Evolutionary conservation across 2,888 invertebrate genomes (phyloP).

Genomic region (Catocala fraxini): DNA sequence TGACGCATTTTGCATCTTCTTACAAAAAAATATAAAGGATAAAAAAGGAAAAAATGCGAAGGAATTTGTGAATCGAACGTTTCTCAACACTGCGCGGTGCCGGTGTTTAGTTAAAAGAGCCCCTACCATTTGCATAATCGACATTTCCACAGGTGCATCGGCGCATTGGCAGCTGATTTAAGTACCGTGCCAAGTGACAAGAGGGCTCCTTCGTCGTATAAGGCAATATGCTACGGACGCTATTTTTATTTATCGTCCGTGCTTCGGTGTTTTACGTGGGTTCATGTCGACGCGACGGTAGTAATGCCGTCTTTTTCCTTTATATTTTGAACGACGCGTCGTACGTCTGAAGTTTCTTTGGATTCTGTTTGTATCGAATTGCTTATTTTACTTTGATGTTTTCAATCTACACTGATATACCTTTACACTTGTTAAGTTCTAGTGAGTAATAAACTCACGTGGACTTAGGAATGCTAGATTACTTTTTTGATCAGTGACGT

Average conservation of each 20-base stretch:
- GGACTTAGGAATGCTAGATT: too few relatives aligned
- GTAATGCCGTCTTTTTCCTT: slow-evolving; percentile 39
- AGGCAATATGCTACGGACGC: slow-evolving; percentile 73
- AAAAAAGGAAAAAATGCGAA: slow-evolving; percentile 43
- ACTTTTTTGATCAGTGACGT: too few relatives aligned
- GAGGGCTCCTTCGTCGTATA: slow-evolving; percentile 74
- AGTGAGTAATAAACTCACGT: too few relatives aligned
- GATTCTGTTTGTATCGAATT: slow-evolving; percentile 7
- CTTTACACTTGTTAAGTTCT: too few relatives aligned
- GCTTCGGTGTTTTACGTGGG: slow-evolving; percentile 51
- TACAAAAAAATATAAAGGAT: slow-evolving; percentile 3
- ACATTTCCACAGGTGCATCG: slow-evolving; percentile 84
- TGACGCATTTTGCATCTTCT: slow-evolving; percentile 27
- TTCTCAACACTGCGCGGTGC: slow-evolving; percentile 69
- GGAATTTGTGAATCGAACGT: slow-evolving; percentile 60
- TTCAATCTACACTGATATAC: too few relatives aligned
- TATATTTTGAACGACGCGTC: slow-evolving; percentile 21
- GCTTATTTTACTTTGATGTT: neutral
- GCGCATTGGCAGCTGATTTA: slow-evolving; percentile 81
- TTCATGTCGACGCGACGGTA: slow-evolving; percentile 38
- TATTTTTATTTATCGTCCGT: slow-evolving; percentile 78
- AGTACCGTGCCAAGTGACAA: slow-evolving; percentile 76
- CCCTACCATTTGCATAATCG: slow-evolving; percentile 83
- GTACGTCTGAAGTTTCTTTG: slow-evolving; percentile 31
- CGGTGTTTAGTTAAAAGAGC: slow-evolving; percentile 78